Evolutionary conservation across 92 coral and sea anemone genomes (phyloP), one percentile per base, ranked within the genome.

Genomic region (Plumapathes pennacea): DNA sequence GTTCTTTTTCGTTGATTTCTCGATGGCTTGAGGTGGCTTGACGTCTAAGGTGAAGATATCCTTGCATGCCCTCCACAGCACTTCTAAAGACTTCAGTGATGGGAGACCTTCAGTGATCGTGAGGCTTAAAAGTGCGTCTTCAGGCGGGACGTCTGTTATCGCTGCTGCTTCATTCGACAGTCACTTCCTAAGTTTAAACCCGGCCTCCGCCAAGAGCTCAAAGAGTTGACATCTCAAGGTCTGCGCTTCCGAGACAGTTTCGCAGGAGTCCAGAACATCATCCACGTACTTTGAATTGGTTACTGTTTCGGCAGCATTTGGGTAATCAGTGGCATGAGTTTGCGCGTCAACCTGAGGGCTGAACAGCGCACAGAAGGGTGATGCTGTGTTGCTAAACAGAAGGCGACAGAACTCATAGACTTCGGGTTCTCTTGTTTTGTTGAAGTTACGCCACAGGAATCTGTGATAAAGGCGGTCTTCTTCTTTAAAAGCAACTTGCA

Each of bases 351-450:
- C n/a, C 57, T 51, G 36, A 4, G 30, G 57, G n/a, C 25, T 37
- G 14, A 4, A 50, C 24, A 25, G 57, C 9, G 57, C 8, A 50
- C 57, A 50, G 30, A 50, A 50, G 2, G 32, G 56, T 39, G 76
- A 74, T 4, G 74, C 55, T 5, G 76, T 66, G 26, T 81, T 67
- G 10, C 75, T 79, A 26, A 75, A 76, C 31, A 75, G 10, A 11
- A 69, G 64, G 6, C 72, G 69, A 2, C 34, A 28, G 29, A 61
- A 51, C 54, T 61, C 57, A 38, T 55, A 75, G 28, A 69, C 63
- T 21, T 74, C 62, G 4, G 60, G 54, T 5, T 54, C 74, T 39
- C 42, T 24, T 42, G 53, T 23, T 3, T 10, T 38, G 11, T 65
- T 32, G 30, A 46, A 55, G 38, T 59, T 41, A 14, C 62, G 67